phyloP scores from a whole-genome alignment of 2,888 invertebrate species.

The Pollenia angustigena region DNA sequence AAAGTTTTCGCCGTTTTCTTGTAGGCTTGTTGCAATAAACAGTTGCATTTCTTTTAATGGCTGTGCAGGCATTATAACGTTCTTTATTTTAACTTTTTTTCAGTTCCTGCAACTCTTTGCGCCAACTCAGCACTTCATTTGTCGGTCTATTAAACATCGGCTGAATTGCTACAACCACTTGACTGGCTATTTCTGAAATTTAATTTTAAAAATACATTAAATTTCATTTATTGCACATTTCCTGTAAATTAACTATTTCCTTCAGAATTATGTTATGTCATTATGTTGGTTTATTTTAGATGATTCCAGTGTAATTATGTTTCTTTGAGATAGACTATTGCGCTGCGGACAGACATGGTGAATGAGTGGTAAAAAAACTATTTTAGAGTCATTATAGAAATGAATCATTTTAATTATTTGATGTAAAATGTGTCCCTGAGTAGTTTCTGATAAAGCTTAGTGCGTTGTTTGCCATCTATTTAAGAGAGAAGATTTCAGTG shows the following conservation, averaged over 20 bases:
- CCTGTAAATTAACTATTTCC: conserved; percentile 38
- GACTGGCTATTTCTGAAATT: conserved; percentile 33
- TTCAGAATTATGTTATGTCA: too few species aligned
- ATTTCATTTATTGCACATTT: conserved; percentile 21
- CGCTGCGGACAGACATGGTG: conserved; percentile 10
- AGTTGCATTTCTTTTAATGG: conserved; percentile 36
- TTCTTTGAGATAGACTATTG: too few species aligned
- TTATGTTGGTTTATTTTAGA: too few species aligned
- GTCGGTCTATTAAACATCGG: conserved; percentile 45
- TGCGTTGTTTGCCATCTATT: conserved; percentile 45
- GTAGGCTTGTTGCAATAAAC: conserved; percentile 41
- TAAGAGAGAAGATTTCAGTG: conserved; percentile 52
- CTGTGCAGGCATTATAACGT: conserved; percentile 36
- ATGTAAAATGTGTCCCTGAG: conserved; percentile 38
- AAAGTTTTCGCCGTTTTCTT: conserved; percentile 49
- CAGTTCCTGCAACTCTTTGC: conserved; percentile 31
- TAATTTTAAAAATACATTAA: conserved; percentile 19
- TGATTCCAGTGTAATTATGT: too few species aligned
- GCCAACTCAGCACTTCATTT: conserved; percentile 38
- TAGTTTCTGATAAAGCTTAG: conserved; percentile 39
- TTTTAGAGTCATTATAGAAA: conserved; percentile 26
- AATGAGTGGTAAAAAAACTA: conserved; percentile 33
- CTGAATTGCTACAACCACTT: conserved; percentile 47
- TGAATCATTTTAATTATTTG: conserved; percentile 44
- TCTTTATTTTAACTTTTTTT: conserved; percentile 43